A percentile compares a stretch with the other conserved stretches of the same genome.
phyloP scores from a whole-genome alignment of 53 echinoderm and acorn worm genomes.

The Astropecten irregularis region DNA sequence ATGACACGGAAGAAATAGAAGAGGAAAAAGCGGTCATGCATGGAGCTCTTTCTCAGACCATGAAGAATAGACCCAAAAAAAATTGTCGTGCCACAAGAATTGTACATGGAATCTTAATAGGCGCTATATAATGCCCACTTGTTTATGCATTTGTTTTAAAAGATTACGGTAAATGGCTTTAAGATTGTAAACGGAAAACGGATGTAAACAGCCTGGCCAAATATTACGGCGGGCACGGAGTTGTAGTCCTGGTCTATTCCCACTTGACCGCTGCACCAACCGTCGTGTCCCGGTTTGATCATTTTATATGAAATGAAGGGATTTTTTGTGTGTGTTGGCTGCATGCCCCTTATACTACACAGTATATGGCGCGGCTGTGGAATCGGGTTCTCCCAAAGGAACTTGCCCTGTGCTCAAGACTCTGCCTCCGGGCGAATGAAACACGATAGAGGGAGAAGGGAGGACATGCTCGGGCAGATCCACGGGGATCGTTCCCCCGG shows the following conservation, averaged over 20 bases:
- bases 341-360: too few relatives aligned
- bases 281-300: neutral
- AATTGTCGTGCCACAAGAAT: too few relatives aligned
- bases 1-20: too few relatives aligned
- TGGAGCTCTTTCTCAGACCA: too few relatives aligned
- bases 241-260: conserved; percentile 17
- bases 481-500: conserved; percentile 12
- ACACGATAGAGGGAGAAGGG: conserved; percentile 14
- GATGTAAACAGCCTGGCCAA: conserved; percentile 46
- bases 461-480: neutral
- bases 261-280: conserved; percentile 19
- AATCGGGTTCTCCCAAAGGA: conserved; percentile 38
- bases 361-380: neutral
- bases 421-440: conserved; percentile 36
- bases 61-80: too few relatives aligned
- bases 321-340: too few relatives aligned
- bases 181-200: conserved; percentile 19
- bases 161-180: conserved; percentile 1
- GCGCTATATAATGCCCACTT: too few relatives aligned
- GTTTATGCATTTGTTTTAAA: too few relatives aligned
- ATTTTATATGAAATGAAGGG: conserved; percentile 31
- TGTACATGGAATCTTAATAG: too few relatives aligned
- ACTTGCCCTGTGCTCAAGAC: conserved; percentile 40
- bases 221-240: conserved; percentile 8
- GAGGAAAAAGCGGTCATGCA: too few relatives aligned